A percentile compares a stretch with the other conserved stretches of the same genome.
phyloP scores from a whole-genome alignment of 2,113 vertebrate species.

The Poicephalus meyeri region DNA sequence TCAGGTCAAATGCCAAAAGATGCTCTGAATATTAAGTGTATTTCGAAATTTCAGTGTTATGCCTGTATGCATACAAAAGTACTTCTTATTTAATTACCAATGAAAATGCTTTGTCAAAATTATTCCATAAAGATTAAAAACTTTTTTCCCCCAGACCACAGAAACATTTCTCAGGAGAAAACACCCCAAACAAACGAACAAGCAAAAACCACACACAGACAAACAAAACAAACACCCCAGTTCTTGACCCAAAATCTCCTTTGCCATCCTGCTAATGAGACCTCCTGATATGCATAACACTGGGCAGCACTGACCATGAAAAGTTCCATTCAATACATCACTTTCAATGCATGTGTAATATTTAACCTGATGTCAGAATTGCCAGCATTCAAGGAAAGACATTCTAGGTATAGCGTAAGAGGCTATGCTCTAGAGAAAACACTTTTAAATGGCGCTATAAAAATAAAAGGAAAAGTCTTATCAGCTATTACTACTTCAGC shows the following conservation, averaged over 20 bases:
- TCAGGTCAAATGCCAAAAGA: not conserved
- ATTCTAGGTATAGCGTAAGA: not conserved
- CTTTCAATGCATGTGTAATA: not conserved
- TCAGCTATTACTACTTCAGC: not conserved
- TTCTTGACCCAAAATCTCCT: not conserved
- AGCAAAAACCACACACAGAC: not conserved
- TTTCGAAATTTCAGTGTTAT: not conserved
- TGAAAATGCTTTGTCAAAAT: not conserved
- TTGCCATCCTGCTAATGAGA: not conserved
- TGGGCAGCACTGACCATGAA: not conserved
- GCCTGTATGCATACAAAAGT: not conserved
- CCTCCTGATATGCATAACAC: not conserved
- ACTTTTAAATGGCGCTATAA: not conserved
- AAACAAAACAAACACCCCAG: not conserved
- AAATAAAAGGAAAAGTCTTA: slow-evolving; percentile 59
- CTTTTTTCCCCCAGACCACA: not conserved
- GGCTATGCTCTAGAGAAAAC: not conserved
- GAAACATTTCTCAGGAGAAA: not conserved
- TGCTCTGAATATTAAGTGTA: not conserved
- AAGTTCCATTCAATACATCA: fast-evolving
- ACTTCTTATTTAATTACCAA: not conserved
- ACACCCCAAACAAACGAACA: not conserved
- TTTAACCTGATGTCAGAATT: not conserved
- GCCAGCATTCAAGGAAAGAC: not conserved
- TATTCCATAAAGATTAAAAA: not conserved